phyloP scores from a whole-genome alignment of 2,113 vertebrate genomes.

The Sorex fumeus region DNA sequence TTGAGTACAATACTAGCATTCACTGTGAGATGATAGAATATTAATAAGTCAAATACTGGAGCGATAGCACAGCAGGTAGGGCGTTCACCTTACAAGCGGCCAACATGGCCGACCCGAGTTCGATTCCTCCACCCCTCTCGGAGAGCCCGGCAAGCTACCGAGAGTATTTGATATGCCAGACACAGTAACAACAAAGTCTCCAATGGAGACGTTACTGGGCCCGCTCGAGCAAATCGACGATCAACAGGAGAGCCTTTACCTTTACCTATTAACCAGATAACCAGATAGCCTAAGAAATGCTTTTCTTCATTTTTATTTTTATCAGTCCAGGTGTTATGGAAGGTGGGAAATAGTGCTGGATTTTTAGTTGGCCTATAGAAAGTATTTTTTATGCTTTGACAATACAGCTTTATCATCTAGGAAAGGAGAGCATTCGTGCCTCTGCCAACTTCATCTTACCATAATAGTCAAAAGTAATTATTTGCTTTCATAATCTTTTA shows the following conservation, averaged over 20 bases:
- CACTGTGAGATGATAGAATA: not conserved
- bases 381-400: not conserved
- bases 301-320: not conserved
- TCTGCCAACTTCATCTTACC: not conserved
- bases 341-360: not conserved
- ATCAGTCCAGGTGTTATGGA: not conserved
- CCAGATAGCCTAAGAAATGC: not conserved
- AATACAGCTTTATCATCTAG: not conserved
- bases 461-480: not conserved
- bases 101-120: no score
- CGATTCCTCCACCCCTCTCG: no score
- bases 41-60: not conserved
- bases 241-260: no score
- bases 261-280: no score
- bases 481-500: slow-evolving; percentile 51
- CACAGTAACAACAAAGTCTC: no score
- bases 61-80: no score
- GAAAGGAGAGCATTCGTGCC: not conserved
- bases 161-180: no score
- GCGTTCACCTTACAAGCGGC: no score
- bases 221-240: no score
- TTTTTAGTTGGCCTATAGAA: not conserved
- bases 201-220: no score
- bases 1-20: not conserved
- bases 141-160: no score